phyloP scores from a whole-genome alignment of 1,140 invertebrate genomes.

The Tetraneura akinire region DNA sequence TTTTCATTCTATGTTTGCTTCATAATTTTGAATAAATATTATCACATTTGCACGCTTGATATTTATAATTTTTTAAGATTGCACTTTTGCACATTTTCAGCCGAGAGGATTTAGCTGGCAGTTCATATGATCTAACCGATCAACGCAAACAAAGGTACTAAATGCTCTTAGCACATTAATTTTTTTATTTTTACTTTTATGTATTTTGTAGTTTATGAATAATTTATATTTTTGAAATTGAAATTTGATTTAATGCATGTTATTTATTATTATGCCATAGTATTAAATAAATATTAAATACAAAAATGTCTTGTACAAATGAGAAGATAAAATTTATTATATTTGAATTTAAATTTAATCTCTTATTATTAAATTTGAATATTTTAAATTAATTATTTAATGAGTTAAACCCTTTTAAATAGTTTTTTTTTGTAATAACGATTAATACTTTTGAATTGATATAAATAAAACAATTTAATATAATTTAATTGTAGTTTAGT shows the following conservation, averaged over 20 bases:
- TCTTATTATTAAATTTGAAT: too few species aligned
- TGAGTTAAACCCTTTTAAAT: too few species aligned
- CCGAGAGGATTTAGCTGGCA: conserved; percentile 46
- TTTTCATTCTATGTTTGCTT: conserved; percentile 31
- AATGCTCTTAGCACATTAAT: not conserved
- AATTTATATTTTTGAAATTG: not conserved
- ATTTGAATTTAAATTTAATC: too few species aligned
- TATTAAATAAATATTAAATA: too few species aligned
- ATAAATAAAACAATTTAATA: too few species aligned
- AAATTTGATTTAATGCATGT: not conserved
- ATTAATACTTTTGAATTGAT: too few species aligned
- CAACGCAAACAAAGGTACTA: conserved; percentile 39
- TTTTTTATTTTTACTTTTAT: not conserved
- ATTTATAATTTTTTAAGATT: conserved; percentile 17
- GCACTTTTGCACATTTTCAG: conserved; percentile 50
- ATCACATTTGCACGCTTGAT: conserved; percentile 30
- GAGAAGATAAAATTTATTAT: too few species aligned
- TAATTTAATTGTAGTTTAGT: too few species aligned
- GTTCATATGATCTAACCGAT: conserved; percentile 33
- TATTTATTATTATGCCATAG: too few species aligned
- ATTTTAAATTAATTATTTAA: too few species aligned
- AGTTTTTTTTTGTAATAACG: too few species aligned
- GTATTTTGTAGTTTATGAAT: not conserved
- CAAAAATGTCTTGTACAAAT: too few species aligned
- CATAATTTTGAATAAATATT: not conserved